A percentile compares a stretch with the other conserved stretches of the same genome.
Conservation (phyloP, 1,140 invertebrate species). For the Zelostemma sp. region DNA sequence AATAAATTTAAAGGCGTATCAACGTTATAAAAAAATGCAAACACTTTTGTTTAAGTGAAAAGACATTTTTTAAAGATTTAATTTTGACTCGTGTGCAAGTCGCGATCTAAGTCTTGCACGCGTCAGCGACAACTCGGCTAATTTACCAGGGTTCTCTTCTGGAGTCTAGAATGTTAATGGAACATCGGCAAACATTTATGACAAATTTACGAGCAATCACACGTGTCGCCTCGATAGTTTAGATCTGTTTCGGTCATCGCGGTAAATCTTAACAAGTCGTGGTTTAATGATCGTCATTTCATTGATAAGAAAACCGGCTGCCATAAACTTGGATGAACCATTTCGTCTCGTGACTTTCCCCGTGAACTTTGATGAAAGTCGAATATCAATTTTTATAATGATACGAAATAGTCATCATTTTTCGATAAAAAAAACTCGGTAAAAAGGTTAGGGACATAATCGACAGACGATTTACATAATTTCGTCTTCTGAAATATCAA, state of each 20-base stretch:
- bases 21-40: no score
- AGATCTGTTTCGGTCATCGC: constrained; percentile 20
- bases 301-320: constrained; percentile 12
- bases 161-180: constrained; percentile 20
- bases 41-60: no score
- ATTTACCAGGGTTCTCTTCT: no score
- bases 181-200: constrained; percentile 19
- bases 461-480: constrained; percentile 1
- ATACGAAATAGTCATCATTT: no score
- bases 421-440: background rate
- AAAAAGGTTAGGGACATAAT: background rate
- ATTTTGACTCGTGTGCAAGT: no score
- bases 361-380: background rate
- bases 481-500: no score
- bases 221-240: constrained; percentile 15
- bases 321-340: constrained; percentile 6
- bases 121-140: no score
- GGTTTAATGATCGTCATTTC: constrained; percentile 9
- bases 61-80: no score
- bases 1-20: no score
- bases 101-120: no score
- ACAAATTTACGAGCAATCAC: constrained; percentile 27
- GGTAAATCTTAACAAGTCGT: constrained; percentile 7
- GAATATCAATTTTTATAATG: no score
- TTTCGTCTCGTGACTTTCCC: background rate